Percentiles rank a stretch among this genome's conserved stretches.
Conservation (phyloP, 2,888 invertebrate species). For the Proisotoma minuta region DNA sequence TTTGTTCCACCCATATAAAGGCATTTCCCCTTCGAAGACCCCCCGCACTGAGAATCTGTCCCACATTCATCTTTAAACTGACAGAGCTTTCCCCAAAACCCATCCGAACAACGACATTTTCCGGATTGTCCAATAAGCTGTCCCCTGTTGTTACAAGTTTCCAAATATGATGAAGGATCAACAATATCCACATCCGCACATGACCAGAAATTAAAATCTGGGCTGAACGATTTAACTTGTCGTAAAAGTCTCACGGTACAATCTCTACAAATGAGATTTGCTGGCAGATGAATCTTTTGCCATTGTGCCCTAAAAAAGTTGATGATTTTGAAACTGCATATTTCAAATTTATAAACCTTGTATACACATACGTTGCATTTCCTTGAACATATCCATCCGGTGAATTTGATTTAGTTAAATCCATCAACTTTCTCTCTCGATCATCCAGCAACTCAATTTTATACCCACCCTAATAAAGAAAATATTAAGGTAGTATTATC, state of each 20-base stretch:
- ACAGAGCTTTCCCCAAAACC: constrained; percentile 43
- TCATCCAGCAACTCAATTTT: constrained; percentile 80
- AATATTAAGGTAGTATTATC: too few species aligned
- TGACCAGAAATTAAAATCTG: constrained; percentile 81
- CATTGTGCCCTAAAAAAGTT: constrained; percentile 66
- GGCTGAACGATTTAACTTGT: constrained; percentile 84
- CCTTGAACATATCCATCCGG: constrained; percentile 74
- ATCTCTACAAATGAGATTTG: constrained; percentile 75
- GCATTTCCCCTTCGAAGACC: constrained; percentile 31
- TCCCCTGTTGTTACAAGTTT: constrained; percentile 81
- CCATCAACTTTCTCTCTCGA: constrained; percentile 74
- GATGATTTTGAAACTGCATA: too few species aligned
- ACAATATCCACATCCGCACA: constrained; percentile 88
- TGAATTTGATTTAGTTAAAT: constrained; percentile 73
- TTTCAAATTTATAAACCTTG: neutral
- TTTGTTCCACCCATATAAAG: constrained; percentile 45
- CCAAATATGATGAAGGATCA: constrained; percentile 59
- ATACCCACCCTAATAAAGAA: constrained; percentile 66
- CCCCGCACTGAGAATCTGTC: constrained; percentile 37
- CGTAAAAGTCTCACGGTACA: constrained; percentile 84
- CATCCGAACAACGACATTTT: constrained; percentile 49
- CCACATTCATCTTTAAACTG: constrained; percentile 46
- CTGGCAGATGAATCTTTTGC: constrained; percentile 73
- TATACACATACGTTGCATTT: constrained; percentile 74
- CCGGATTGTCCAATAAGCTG: constrained; percentile 61